phyloP scores from a whole-genome alignment of 2,113 vertebrate genomes.

The Tretioscincus oriximinensis region DNA sequence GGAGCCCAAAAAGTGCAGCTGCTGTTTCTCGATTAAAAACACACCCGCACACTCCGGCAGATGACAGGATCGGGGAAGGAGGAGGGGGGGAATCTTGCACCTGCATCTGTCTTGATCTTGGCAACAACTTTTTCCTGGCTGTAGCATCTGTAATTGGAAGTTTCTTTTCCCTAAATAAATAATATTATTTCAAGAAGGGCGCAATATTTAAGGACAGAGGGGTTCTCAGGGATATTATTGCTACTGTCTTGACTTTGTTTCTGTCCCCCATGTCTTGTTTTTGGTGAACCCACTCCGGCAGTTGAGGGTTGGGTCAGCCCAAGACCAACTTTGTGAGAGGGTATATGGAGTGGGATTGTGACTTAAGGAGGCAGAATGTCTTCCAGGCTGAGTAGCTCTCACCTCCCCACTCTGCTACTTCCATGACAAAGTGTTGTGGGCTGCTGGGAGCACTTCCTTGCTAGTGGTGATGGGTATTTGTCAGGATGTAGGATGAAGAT shows the following conservation, averaged over 20 bases:
- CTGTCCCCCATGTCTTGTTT: neutral
- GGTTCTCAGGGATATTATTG: neutral
- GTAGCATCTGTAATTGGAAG: neutral
- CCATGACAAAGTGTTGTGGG: neutral
- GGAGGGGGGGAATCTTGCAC: neutral
- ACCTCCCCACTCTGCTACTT: neutral
- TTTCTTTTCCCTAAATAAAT: neutral
- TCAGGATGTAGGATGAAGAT: neutral
- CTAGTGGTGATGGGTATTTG: neutral
- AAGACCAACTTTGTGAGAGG: neutral
- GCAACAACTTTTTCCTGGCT: neutral
- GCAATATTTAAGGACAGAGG: neutral
- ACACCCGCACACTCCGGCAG: conserved; percentile 16
- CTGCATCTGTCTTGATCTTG: conserved; percentile 10
- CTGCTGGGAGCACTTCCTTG: conserved; percentile 7
- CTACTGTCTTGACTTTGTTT: neutral
- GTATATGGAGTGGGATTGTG: neutral
- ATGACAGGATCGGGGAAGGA: neutral
- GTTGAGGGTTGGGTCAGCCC: neutral
- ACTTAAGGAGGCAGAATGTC: neutral
- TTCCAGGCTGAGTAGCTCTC: neutral
- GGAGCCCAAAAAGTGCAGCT: conserved; percentile 9
- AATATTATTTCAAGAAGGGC: neutral
- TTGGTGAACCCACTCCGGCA: neutral
- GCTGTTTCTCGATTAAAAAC: conserved; percentile 15